phyloP scores from a whole-genome alignment of 2,888 invertebrate genomes.

The Eutolmus rufibarbis region DNA sequence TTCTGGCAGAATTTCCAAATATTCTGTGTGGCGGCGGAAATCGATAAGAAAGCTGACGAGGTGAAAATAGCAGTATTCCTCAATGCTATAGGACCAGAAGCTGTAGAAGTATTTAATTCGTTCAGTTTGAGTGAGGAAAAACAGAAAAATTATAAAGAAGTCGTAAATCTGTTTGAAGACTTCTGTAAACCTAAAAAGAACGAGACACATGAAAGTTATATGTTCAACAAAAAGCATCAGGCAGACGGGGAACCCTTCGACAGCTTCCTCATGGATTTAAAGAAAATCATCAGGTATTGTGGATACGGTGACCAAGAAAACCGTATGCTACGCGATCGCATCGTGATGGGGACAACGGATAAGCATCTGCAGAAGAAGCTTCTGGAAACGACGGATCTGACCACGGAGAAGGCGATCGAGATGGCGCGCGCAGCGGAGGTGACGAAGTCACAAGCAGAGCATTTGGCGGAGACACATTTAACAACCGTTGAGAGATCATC shows the following conservation, averaged over 20 bases:
- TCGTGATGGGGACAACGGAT: not conserved
- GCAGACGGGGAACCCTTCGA: constrained; percentile 28
- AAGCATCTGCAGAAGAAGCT: not conserved
- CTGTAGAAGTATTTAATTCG: constrained; percentile 51
- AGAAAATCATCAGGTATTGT: constrained; percentile 34
- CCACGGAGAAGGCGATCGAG: too few species aligned
- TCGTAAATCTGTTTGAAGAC: constrained; percentile 46
- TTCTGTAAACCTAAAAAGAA: constrained; percentile 41
- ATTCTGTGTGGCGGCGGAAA: constrained; percentile 50
- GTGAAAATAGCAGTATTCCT: constrained; percentile 49
- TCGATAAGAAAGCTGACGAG: constrained; percentile 47
- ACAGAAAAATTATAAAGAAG: constrained; percentile 43
- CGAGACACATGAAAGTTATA: not conserved
- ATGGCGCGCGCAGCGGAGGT: not conserved
- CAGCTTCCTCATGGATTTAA: constrained; percentile 10
- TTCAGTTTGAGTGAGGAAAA: constrained; percentile 46
- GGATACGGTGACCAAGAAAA: constrained; percentile 8
- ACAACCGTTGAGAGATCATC: not conserved
- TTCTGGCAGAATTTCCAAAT: constrained; percentile 51
- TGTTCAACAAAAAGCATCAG: not conserved
- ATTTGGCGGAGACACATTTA: not conserved
- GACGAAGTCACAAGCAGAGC: not conserved
- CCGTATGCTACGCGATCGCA: constrained; percentile 37
- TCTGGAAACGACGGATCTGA: not conserved
- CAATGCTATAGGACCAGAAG: constrained; percentile 45